Evolutionary conservation across 2,888 invertebrate genomes (phyloP).

Genomic region (Ormyrus rosae): DNA sequence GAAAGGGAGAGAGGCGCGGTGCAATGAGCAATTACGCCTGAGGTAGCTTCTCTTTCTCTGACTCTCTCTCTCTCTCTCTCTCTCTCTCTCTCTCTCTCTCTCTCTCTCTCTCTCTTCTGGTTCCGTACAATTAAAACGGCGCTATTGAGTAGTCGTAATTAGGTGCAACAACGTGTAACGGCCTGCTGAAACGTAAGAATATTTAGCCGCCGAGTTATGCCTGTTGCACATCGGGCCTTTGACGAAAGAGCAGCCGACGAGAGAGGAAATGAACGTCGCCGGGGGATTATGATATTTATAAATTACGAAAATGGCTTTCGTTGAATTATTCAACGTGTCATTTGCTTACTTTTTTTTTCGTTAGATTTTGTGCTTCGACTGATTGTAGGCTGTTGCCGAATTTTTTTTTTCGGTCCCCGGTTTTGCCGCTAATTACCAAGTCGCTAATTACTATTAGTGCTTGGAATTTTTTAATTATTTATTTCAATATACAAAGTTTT

Average conservation of each 20-base stretch:
- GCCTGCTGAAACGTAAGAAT: conserved; percentile 31
- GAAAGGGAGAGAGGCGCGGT: too few relatives aligned
- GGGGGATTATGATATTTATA: too few relatives aligned
- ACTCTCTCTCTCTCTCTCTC: background rate
- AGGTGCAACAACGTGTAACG: conserved; percentile 31
- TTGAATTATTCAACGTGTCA: conserved; percentile 27
- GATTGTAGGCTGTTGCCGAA: too few relatives aligned
- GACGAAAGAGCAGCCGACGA: conserved; percentile 9
- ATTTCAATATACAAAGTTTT: too few relatives aligned
- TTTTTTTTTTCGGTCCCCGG: too few relatives aligned
- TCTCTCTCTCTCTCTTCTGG: background rate
- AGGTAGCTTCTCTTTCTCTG: too few relatives aligned
- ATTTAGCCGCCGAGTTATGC: background rate
- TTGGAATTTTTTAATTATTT: too few relatives aligned
- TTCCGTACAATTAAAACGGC: conserved; percentile 44
- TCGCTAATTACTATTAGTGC: too few relatives aligned
- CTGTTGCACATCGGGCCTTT: conserved; percentile 20
- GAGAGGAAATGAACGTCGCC: background rate
- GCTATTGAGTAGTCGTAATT: conserved; percentile 38
- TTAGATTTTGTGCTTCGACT: too few relatives aligned
- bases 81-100: too few relatives aligned
- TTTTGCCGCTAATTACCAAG: too few relatives aligned
- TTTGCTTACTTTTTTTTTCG: background rate
- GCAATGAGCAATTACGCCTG: too few relatives aligned
- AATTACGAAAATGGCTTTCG: background rate